These are phyloP conservation scores for Octodonta nipae DNA, from an alignment of 2,888 invertebrate species.

Conservation along the genomic window DNA sequence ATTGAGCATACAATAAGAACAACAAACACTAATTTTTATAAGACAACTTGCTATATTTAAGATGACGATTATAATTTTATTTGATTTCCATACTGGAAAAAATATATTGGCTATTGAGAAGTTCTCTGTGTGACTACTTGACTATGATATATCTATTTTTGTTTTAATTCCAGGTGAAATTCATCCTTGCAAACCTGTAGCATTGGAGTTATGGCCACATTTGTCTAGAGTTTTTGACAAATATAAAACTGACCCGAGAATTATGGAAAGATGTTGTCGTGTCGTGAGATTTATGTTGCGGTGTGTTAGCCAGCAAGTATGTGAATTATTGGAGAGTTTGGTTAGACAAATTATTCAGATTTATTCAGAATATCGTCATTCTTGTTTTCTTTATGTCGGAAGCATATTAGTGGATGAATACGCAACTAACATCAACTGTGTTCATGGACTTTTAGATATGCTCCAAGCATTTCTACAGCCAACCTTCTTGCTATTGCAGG, in stretches of 20 bases:
- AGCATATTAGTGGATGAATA: conserved; percentile 86
- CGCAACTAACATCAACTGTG: conserved; percentile 55
- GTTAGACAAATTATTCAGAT: conserved; percentile 72
- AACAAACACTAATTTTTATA: no score
- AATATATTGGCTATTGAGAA: no score
- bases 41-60: no score
- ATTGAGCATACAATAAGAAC: no score
- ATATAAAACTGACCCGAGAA: conserved; percentile 67
- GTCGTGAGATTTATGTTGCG: conserved; percentile 80
- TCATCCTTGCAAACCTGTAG: conserved; percentile 32
- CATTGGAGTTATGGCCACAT: conserved; percentile 72
- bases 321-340: conserved; percentile 61
- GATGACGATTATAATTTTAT: no score
- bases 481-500: conserved; percentile 69
- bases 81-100: no score
- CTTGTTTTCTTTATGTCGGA: conserved; percentile 81
- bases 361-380: conserved; percentile 68
- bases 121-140: no score
- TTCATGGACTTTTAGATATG: conserved; percentile 71
- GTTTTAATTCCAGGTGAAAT: conserved; percentile 19
- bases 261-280: conserved; percentile 87
- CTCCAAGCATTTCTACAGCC: conserved; percentile 69
- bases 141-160: neutral
- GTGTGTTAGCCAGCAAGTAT: conserved; percentile 63
- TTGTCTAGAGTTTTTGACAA: conserved; percentile 63